Evolutionary conservation across 2,113 vertebrate genomes (phyloP), one percentile per base, ranked within the genome.

Genomic region (Furnarius figulus): DNA sequence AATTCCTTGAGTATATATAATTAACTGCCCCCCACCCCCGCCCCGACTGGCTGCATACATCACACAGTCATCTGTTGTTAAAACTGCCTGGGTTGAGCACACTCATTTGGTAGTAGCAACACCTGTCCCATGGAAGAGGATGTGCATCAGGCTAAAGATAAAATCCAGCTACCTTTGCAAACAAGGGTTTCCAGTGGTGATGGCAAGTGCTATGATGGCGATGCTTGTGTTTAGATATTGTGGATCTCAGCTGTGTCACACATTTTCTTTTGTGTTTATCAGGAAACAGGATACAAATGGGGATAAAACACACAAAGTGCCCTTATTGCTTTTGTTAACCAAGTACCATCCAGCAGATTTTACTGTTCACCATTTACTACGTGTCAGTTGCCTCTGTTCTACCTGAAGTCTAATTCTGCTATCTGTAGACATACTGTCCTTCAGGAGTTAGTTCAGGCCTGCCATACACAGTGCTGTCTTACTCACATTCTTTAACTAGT

Each of bases 11-110:
- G 63, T n/a, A 47, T 21, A 59, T 56, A 19, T 31, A 13, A 65
- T 31, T 33, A 30, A 27, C 5, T 16, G 6, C 58, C 33, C 21
- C 46, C 2, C 0, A 2, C 5, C 19, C 30, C 19, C 6, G 13
- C 6, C 22, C 13, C 67, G 63, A 62, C 33, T 55, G 61, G 14
- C 28, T 81, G 72, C 1, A 1, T 21, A 30, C 3, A 3, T 61
- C 55, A 40, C 27, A 61, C 65, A 80, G 66, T 19, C 4, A 11
- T 49, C 61, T 87, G 33, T 39, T 86, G 70, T 73, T 62, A 73
- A 65, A 65, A 68, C 12, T 65, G 37, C 52, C 56, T 81, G 31
- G 40, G 49, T 33, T 78, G 72, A 81, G 31, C 3, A 37, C 12
- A 10, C 10, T 71, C 1, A 0, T 83, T 86, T 62, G 17, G 33